Evolutionary conservation across 1,140 invertebrate genomes (phyloP).

Genomic region (Oryctes rhinoceros): DNA sequence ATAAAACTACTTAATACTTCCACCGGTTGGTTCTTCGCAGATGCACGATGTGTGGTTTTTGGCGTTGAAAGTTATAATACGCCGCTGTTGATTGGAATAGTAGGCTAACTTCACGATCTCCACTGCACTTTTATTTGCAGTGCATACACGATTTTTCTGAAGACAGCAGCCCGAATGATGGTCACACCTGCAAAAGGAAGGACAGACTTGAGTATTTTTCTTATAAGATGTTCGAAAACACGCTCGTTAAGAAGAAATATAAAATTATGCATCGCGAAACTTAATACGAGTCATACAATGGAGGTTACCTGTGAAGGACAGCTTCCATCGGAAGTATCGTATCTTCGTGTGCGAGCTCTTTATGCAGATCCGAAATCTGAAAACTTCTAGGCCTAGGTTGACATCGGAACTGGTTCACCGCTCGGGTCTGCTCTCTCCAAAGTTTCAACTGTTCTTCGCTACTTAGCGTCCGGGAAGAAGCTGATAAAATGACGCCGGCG

Average conservation of each 20-base stretch:
- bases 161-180: not conserved
- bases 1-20: not conserved
- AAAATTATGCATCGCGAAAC: too few relatives aligned
- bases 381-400: conserved; percentile 12
- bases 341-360: not conserved
- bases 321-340: not conserved
- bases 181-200: not conserved
- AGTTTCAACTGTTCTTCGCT: not conserved
- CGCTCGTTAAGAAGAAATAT: too few relatives aligned
- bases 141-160: not conserved
- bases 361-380: not conserved
- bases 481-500: not conserved
- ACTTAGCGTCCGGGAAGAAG: not conserved
- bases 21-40: not conserved
- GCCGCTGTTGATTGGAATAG: not conserved
- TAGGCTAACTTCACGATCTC: not conserved
- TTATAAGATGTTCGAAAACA: too few relatives aligned
- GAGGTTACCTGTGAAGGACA: conserved; percentile 7
- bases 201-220: not conserved
- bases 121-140: not conserved
- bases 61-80: not conserved
- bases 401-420: not conserved
- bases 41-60: not conserved
- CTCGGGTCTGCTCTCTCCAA: not conserved
- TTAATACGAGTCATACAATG: not conserved